phyloP scores from a whole-genome alignment of 1,140 invertebrate species.

The Zaprionus gabonicus region DNA sequence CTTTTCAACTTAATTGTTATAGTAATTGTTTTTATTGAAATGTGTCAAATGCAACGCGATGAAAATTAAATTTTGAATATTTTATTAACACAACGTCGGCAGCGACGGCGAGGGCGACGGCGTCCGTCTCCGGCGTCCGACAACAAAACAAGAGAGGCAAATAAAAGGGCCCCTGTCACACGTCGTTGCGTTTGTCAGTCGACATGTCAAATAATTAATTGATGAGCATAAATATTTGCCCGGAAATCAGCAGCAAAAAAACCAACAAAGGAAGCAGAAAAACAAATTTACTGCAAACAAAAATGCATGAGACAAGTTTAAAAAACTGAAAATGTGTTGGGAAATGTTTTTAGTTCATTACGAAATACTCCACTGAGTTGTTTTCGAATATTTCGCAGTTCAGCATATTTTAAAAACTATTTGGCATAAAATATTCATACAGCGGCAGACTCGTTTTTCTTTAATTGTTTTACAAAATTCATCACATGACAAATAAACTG shows the following conservation, averaged over 20 bases:
- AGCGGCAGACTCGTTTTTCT: neutral
- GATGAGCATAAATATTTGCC: conserved; percentile 56
- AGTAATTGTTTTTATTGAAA: conserved; percentile 65
- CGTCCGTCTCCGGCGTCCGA: neutral
- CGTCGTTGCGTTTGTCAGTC: conserved; percentile 48
- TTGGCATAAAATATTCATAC: neutral
- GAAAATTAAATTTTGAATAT: conserved; percentile 64
- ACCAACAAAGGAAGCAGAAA: neutral
- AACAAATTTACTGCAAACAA: neutral
- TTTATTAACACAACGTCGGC: conserved; percentile 40
- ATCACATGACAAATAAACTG: conserved; percentile 19
- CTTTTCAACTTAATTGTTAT: conserved; percentile 58
- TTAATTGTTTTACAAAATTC: conserved; percentile 10
- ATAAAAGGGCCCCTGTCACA: conserved; percentile 33
- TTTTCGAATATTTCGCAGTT: neutral
- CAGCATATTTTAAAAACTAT: neutral
- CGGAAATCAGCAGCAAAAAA: conserved; percentile 19
- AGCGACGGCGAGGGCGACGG: conserved; percentile 1
- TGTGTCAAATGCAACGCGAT: conserved; percentile 64
- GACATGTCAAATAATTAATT: conserved; percentile 58
- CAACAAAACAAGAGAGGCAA: conserved; percentile 25
- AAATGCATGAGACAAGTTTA: neutral
- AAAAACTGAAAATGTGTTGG: neutral
- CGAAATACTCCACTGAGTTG: neutral
- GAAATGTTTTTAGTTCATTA: neutral